These are phyloP conservation scores for Pyrrhia umbra DNA, from an alignment of 2,888 invertebrate species.

Conservation along the genomic window DNA sequence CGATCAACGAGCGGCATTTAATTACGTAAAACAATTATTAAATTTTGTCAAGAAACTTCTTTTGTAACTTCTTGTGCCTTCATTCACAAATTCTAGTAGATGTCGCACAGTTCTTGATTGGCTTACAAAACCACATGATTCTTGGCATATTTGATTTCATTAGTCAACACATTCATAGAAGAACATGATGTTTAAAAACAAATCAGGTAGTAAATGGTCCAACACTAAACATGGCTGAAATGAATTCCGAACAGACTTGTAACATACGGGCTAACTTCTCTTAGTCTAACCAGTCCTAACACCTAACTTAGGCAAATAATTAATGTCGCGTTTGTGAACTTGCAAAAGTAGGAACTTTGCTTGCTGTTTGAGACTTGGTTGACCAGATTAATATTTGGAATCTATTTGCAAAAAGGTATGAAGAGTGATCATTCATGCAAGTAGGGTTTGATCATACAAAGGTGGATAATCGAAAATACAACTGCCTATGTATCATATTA, in stretches of 20 bases:
- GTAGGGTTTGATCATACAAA: too few species aligned
- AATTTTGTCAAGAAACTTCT: too few species aligned
- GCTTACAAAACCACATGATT: too few species aligned
- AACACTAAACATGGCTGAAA: conserved; percentile 20
- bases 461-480: too few species aligned
- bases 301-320: conserved; percentile 51
- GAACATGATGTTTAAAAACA: background rate
- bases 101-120: too few species aligned
- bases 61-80: too few species aligned
- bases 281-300: conserved; percentile 34
- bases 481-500: too few species aligned
- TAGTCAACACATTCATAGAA: too few species aligned
- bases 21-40: too few species aligned
- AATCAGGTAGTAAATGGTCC: conserved; percentile 19
- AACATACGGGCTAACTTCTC: conserved; percentile 41
- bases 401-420: background rate
- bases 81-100: too few species aligned
- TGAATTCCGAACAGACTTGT: conserved; percentile 29
- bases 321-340: conserved; percentile 45
- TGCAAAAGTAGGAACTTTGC: conserved; percentile 29
- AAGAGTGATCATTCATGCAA: background rate
- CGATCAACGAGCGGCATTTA: too few species aligned
- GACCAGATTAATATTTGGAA: background rate
- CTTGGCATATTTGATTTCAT: too few species aligned
- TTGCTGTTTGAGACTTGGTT: conserved; percentile 14